Evolutionary conservation across 2,113 vertebrate species (phyloP), one percentile per base, ranked within the genome.

Genomic region (Tetrax tetrax): DNA sequence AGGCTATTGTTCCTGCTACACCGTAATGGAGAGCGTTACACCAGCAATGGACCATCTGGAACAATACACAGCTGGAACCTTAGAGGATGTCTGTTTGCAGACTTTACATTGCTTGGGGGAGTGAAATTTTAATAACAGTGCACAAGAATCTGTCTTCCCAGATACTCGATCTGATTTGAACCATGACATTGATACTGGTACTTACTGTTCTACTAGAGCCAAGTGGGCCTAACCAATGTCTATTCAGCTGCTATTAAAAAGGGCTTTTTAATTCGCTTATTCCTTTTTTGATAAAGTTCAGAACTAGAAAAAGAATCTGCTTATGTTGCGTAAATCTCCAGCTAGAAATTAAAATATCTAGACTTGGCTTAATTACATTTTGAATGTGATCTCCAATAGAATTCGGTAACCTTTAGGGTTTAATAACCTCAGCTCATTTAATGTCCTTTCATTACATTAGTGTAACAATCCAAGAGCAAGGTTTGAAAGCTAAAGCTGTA

Each of bases 221-320:
- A 94, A 90, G 82, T n/a, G 72, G 79, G 79, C 63, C 89, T 96
- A 97, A 92, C 92, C 91, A 89, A 82, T 65, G 38, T 86, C 96
- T 96, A 87, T 93, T 95, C 90, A 89, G 56, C 78, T 97, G 96
- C 57, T 95, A 94, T 91, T 97, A 87, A 95, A 96, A 96, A 43
- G 41, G 41, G 14, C 41, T 43, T 43, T 14, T 43, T 43, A 43
- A 43, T 43, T 43, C 41, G 15, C 41, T 43, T 43, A 43, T 43
- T 43, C 41, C 41, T 43, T 43, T 90, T 90, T 97, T 87, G 61
- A 88, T 89, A 71, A 72, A 93, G 87, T 66, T 96, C 41, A 65
- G 37, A 96, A 92, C 37, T 53, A 38, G 59, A 85, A 79, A 83
- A 91, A 87, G 13, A 87, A 63, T 59, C 84, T 24, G 33, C 41